Base-by-base conservation (phyloP, 2,797 vertebrate species). In the Dermochelys coriacea region DNA sequence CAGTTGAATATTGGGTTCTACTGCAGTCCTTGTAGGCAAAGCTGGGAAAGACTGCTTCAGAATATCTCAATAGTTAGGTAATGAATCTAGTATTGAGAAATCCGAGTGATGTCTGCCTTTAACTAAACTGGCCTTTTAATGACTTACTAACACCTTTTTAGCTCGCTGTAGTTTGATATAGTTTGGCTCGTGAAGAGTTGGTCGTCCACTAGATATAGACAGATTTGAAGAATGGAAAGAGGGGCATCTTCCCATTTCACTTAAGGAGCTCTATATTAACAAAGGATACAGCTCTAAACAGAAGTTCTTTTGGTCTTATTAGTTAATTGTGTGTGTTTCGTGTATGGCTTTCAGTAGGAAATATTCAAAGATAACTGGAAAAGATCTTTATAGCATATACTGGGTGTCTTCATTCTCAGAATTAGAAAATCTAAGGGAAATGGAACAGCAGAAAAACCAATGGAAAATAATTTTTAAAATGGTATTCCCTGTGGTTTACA, bases 311-410 rank as follows among this genome's bases (percentile, higher is more conserved):
- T 82, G 51, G 77, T 87, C 29, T 91, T 61, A 34, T 21, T 52
- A 27, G 25, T 82, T 94, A 89, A 91, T 87, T 90, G 41, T n/a
- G 51, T 27, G 85, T 49, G 89, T 87, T 86, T 1, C n/a, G 89
- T 91, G 54, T 11, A 1, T 54, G 91, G 75, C 75, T 96, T 96
- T 92, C 68, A 57, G 0, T 87, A 29, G 80, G 80, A 90, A 94
- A 54, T 80, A 47, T n/a, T 79, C 80, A 50, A 49, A 34, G 64
- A 59, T 93, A 82, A 27, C 14, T 78, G 51, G 85, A 14, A 83
- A 27, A 19, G 45, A 81, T 81, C 59, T 59, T 89, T 37, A 8
- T 12, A 59, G n/a, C 0, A 0, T 87, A 10, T 77, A 91, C 87
- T 93, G 90, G 83, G 31, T 5, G 0, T 51, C 87, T 52, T 85